Percentiles rank a stretch among this genome's conserved stretches.
Evolutionary conservation across 2,888 invertebrate genomes (phyloP).

Genomic region (Nipponacmea schrenckii): DNA sequence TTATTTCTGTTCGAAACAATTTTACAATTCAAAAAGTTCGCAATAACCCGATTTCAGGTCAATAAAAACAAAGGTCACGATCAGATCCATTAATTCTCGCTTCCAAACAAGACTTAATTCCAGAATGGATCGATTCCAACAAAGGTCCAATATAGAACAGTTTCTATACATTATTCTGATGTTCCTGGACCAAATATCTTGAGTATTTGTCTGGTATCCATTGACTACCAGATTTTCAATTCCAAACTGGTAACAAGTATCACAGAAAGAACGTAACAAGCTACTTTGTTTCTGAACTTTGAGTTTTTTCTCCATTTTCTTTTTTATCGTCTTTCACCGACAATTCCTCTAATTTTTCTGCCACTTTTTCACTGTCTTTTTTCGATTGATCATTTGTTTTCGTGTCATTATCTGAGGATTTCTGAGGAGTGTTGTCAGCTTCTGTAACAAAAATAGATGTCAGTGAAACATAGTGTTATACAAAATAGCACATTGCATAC

Average conservation of each 20-base stretch:
- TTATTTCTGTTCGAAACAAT: no score
- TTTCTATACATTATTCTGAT: no score
- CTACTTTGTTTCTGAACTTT: neutral
- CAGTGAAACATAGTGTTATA: neutral
- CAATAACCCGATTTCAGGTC: no score
- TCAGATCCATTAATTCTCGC: no score
- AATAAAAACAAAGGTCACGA: no score
- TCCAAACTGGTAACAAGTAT: neutral
- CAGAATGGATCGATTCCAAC: no score
- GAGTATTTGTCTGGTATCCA: no score
- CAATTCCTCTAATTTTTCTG: slow-evolving; percentile 34
- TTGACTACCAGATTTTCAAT: no score
- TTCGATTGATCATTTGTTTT: slow-evolving; percentile 12
- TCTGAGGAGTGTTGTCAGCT: neutral
- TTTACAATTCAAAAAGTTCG: no score
- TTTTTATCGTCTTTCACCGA: slow-evolving; percentile 26
- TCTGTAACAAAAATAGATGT: neutral
- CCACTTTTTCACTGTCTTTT: slow-evolving; percentile 24
- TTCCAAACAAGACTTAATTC: no score
- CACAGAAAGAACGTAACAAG: neutral
- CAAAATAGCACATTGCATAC: neutral
- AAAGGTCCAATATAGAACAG: no score
- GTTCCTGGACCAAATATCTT: no score
- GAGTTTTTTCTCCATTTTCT: neutral
- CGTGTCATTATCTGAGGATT: slow-evolving; percentile 3